Base-by-base conservation (phyloP, 2,113 vertebrate genomes). In the Passerina amoena region DNA sequence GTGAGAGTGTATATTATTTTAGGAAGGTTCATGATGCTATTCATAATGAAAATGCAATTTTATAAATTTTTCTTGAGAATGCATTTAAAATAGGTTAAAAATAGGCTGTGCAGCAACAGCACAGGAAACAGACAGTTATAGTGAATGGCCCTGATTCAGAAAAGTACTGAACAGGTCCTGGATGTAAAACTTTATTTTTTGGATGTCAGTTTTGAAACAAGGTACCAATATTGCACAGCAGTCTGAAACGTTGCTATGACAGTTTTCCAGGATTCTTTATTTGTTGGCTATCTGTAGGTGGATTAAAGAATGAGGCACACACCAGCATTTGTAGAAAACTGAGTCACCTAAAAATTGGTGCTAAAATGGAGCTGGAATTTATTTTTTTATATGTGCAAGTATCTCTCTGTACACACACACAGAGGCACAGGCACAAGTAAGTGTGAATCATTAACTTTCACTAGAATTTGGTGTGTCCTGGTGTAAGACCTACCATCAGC, bases 171-270 rank as follows among this genome's bases (percentile, higher is more conserved):
- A 77, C 84, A 96, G 84, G 78, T 94, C 84, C 63, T 94, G 51
- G 40, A 80, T 85, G 79, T 94, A 90, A 92, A 92, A 80, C 47
- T 60, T 86, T 56, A 78, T 63, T 88, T 94, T 96, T 81, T 78
- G 68, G 79, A 91, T 96, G 93, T 91, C 94, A 95, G 71, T 70
- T 96, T 94, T 88, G 56, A 92, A 94, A 92, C 56, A 93, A 94
- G 59, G 38, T 59, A 93, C 63, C 76, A 73, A 37, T 66, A 65
- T 78, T 89, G 82, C 92, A 90, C 68, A 82, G 82, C 73, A 92
- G 66, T 73, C 68, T 93, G 90, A 96, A 92, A 83, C 64, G 92
- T 94, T 96, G 71, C 87, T 95, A 88, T 96, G 92, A 90, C 85
- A 94, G 79, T 94, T 93, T 96, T 96, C 68, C 92, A 82, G 71